Conservation (phyloP, 92 coral and sea anemone species). For the Micromussa lordhowensis region DNA sequence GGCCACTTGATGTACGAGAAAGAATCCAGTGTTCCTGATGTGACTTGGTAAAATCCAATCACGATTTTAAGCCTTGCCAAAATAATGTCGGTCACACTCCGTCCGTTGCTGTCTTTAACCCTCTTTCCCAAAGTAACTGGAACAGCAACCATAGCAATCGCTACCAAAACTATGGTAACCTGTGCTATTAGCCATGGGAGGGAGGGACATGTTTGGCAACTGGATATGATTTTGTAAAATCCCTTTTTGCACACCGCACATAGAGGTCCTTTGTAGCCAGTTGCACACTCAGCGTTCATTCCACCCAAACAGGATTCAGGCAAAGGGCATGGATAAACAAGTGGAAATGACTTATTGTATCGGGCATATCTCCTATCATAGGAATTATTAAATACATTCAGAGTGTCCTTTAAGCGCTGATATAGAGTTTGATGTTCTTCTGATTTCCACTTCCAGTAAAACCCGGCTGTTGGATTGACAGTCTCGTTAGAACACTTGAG, state of each 20-base stretch:
- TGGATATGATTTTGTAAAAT: constrained; percentile 14
- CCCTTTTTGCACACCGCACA: too few species aligned
- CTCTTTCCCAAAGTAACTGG: constrained; percentile 7
- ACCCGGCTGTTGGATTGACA: background rate
- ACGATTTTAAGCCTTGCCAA: constrained; percentile 43
- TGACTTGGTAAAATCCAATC: constrained; percentile 51
- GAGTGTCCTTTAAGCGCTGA: background rate
- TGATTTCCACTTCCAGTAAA: background rate
- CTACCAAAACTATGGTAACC: background rate
- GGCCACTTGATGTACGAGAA: constrained; percentile 50
- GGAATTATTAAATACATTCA: background rate
- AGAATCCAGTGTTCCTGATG: constrained; percentile 43
- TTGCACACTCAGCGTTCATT: too few species aligned
- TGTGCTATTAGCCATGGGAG: constrained; percentile 41
- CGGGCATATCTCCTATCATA: background rate
- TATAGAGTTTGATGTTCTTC: background rate
- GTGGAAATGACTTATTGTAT: too few species aligned
- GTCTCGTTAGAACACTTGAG: background rate
- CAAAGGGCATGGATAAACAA: too few species aligned
- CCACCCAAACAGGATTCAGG: too few species aligned
- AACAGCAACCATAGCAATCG: background rate
- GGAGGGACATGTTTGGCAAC: constrained; percentile 46
- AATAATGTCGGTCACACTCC: constrained; percentile 25
- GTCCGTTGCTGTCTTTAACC: constrained; percentile 2
- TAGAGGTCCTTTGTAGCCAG: too few species aligned